A percentile compares a stretch with the other conserved stretches of the same genome.
Evolutionary conservation across 2,113 vertebrate genomes (phyloP).

Genomic region (Spermophilus dauricus): DNA sequence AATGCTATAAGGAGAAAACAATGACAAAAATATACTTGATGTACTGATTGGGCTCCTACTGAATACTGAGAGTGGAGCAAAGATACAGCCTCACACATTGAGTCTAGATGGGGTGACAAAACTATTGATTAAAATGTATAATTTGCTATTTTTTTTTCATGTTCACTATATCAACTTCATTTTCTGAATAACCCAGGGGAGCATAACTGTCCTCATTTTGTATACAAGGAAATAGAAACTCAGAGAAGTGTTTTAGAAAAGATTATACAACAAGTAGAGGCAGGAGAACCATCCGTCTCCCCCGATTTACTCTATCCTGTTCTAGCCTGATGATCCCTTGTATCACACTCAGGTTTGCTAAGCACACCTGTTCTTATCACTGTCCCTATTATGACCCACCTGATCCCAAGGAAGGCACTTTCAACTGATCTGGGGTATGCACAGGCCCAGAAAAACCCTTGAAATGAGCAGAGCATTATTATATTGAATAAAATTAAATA

Average conservation of each 20-base stretch:
- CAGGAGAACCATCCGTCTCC: not conserved
- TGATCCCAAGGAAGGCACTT: not conserved
- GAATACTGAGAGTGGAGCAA: not conserved
- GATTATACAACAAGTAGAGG: not conserved
- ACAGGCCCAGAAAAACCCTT: not conserved
- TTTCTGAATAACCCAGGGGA: not conserved
- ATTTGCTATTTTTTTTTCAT: not conserved
- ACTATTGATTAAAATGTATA: not conserved
- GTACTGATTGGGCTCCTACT: not conserved
- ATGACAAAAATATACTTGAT: not conserved
- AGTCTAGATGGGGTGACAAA: not conserved
- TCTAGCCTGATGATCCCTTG: no score
- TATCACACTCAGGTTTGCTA: no score
- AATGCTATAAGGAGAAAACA: not conserved
- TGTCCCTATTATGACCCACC: not conserved
- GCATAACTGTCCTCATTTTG: not conserved
- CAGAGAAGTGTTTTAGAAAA: not conserved
- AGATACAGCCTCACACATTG: not conserved
- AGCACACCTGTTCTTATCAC: no score
- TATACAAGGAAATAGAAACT: not conserved
- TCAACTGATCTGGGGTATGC: not conserved
- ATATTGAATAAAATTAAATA: conserved; percentile 71
- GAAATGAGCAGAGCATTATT: conserved; percentile 35
- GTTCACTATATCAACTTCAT: not conserved
- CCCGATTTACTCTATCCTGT: not conserved